These are phyloP conservation scores for Oxygymnocypris stewartii DNA, from an alignment of 2,113 vertebrate species.

Conservation along the genomic window DNA sequence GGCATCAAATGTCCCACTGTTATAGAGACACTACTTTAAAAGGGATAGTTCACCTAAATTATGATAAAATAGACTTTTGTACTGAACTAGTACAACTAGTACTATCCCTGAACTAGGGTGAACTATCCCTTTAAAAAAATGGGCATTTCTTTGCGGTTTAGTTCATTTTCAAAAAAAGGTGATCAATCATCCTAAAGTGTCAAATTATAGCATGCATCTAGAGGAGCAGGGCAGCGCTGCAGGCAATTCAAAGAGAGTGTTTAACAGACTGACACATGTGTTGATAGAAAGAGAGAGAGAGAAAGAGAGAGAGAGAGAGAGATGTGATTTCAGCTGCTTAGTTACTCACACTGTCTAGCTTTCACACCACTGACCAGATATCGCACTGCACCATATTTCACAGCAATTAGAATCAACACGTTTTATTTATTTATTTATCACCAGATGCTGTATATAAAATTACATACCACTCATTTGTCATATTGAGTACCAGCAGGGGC, in stretches of 20 bases:
- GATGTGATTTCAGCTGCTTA: background rate
- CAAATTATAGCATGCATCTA: background rate
- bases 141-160: background rate
- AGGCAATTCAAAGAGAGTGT: background rate
- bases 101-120: too few species aligned
- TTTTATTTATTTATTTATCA: constrained; percentile 2
- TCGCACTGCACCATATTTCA: constrained; percentile 20
- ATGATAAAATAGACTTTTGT: background rate
- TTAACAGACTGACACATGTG: background rate
- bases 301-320: background rate
- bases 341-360: background rate
- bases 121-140: background rate
- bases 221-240: background rate
- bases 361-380: constrained; percentile 32
- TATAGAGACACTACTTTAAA: background rate
- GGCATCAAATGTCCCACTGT: background rate
- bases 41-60: background rate
- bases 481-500: background rate
- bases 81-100: too few species aligned
- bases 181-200: constrained; percentile 5
- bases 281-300: background rate
- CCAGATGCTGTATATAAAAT: constrained; percentile 22
- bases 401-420: constrained; percentile 21
- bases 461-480: background rate
- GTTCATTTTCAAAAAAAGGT: constrained; percentile 6